Evolutionary conservation across 2,888 invertebrate species (phyloP).

Genomic region (Synergus itoensis): DNA sequence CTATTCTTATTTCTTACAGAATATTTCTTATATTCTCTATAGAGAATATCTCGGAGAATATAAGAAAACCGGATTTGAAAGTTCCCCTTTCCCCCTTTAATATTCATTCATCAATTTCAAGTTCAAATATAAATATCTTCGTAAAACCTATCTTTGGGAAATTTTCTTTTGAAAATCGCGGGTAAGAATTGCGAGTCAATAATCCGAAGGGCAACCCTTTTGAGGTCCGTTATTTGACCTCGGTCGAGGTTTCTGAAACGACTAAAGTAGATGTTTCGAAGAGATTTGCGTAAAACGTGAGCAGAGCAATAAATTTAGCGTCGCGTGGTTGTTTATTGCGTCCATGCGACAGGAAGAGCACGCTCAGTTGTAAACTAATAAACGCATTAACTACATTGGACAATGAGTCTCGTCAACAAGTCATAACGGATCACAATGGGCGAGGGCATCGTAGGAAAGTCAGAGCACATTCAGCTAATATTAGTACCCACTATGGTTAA

Average conservation of each 20-base stretch:
- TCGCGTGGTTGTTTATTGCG: constrained; percentile 60
- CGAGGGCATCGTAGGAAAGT: constrained; percentile 42
- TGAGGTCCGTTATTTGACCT: neutral
- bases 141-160: no score
- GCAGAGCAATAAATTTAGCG: constrained; percentile 35
- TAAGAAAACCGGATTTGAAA: no score
- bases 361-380: constrained; percentile 68
- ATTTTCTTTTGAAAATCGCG: neutral
- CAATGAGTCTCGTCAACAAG: constrained; percentile 70
- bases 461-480: constrained; percentile 29
- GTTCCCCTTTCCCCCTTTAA: no score
- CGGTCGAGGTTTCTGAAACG: neutral
- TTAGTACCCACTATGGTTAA: constrained; percentile 8
- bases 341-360: constrained; percentile 47
- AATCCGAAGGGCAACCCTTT: constrained; percentile 22
- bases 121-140: no score
- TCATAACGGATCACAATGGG: constrained; percentile 68
- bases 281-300: constrained; percentile 48
- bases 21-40: no score
- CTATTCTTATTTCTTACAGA: no score
- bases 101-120: no score
- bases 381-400: constrained; percentile 68
- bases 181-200: neutral
- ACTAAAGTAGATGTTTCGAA: neutral
- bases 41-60: no score